These are phyloP conservation scores for Willowsia nigromaculata DNA, from an alignment of 2,888 invertebrate species.

Conservation along the genomic window DNA sequence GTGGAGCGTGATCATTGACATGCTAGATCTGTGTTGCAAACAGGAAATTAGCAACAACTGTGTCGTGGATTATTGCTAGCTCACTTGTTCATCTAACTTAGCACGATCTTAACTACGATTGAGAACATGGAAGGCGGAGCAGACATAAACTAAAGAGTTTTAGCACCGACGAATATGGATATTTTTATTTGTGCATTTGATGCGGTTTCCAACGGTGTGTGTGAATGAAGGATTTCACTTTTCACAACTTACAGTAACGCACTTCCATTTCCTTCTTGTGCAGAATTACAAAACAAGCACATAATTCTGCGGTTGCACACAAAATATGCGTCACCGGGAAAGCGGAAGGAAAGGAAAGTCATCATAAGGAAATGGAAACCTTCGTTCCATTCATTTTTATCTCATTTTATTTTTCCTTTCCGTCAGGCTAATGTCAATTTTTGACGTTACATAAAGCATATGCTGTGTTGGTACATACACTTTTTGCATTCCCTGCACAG, in stretches of 20 bases:
- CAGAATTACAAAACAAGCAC: not conserved
- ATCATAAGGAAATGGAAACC: conserved; percentile 45
- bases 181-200: too few relatives aligned
- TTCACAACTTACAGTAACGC: too few relatives aligned
- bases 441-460: conserved; percentile 13
- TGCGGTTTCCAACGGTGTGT: too few relatives aligned
- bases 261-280: not conserved
- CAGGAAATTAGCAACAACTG: not conserved
- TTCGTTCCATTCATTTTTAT: conserved; percentile 22
- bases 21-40: not conserved
- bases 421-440: conserved; percentile 46
- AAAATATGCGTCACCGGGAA: not conserved
- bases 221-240: too few relatives aligned
- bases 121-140: too few relatives aligned
- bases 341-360: conserved; percentile 42
- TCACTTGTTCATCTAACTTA: too few relatives aligned
- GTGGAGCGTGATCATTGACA: too few relatives aligned
- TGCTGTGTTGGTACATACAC: not conserved
- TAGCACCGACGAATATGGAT: too few relatives aligned
- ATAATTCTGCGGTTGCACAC: not conserved
- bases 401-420: conserved; percentile 31
- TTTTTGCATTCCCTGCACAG: not conserved
- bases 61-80: too few relatives aligned
- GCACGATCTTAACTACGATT: too few relatives aligned
- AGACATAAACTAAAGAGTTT: too few relatives aligned